phyloP scores from a whole-genome alignment of 2,888 invertebrate genomes.

The Lepas anatifera region DNA sequence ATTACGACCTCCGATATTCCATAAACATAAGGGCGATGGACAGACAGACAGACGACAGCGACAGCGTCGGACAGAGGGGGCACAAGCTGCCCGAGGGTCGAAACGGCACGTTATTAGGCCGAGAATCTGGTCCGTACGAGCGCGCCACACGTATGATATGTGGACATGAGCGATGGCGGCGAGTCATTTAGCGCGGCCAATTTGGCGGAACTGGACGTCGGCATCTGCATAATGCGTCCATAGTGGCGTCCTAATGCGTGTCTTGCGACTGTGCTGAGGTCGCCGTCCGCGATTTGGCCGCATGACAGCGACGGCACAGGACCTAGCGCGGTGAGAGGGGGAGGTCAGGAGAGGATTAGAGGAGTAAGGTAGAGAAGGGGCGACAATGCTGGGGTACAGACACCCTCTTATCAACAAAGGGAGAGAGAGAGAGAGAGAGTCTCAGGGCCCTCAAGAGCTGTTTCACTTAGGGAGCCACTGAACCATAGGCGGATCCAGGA shows the following conservation, averaged over 20 bases:
- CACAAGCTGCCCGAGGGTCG: background rate
- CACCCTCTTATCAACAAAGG: no score
- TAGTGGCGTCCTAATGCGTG: background rate
- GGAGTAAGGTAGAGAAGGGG: no score
- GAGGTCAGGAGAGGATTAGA: no score
- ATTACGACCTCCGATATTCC: background rate
- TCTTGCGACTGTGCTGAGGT: no score
- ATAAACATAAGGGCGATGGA: background rate
- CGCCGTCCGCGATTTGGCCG: no score
- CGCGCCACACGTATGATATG: background rate
- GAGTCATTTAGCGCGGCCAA: constrained; percentile 5
- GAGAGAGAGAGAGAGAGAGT: no score
- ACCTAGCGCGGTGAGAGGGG: no score
- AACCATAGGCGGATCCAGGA: no score
- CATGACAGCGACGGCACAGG: no score
- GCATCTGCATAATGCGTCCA: background rate
- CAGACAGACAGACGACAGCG: background rate
- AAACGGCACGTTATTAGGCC: background rate
- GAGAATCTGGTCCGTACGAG: background rate
- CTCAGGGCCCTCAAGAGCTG: no score
- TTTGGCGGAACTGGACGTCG: background rate
- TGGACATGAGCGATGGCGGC: background rate
- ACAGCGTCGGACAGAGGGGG: background rate
- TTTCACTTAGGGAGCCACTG: no score
- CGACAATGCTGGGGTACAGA: no score